phyloP scores from a whole-genome alignment of 2,797 vertebrate genomes.

The Rousettus madagascariensis region DNA sequence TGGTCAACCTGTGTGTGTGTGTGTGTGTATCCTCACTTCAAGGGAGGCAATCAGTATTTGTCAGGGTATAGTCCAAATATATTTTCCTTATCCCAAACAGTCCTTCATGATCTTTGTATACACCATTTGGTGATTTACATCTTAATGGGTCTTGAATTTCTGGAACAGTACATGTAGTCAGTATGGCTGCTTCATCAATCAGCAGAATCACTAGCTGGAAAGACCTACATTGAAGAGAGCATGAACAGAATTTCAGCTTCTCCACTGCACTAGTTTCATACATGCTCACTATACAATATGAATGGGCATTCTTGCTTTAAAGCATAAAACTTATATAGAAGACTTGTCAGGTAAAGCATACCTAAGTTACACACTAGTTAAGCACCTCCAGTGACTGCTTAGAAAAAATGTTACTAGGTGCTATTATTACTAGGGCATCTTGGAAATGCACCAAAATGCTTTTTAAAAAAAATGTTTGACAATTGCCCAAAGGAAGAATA shows the following conservation, averaged over 20 bases:
- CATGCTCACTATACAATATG: not conserved
- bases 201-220: not conserved
- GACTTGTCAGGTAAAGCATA: slow-evolving; percentile 39
- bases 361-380: slow-evolving; percentile 46
- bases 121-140: not conserved
- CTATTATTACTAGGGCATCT: not conserved
- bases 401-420: slow-evolving; percentile 61
- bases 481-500: slow-evolving; percentile 45
- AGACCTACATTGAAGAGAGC: not conserved
- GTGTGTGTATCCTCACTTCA: not conserved
- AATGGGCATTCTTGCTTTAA: slow-evolving; percentile 52
- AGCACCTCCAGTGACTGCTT: slow-evolving; percentile 46
- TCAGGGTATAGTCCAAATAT: not conserved
- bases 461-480: slow-evolving; percentile 38
- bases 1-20: not conserved
- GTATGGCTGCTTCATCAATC: not conserved
- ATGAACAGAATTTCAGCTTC: not conserved
- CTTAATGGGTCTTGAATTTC: slow-evolving; percentile 21
- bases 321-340: slow-evolving; percentile 54
- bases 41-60: not conserved
- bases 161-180: not conserved
- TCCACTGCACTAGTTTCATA: not conserved
- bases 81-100: not conserved
- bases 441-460: slow-evolving; percentile 53
- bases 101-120: not conserved